Percentiles rank a stretch among this genome's conserved stretches.
These are phyloP conservation scores for Acrobasis consociella DNA, from an alignment of 2,888 invertebrate genomes.

Conservation along the genomic window DNA sequence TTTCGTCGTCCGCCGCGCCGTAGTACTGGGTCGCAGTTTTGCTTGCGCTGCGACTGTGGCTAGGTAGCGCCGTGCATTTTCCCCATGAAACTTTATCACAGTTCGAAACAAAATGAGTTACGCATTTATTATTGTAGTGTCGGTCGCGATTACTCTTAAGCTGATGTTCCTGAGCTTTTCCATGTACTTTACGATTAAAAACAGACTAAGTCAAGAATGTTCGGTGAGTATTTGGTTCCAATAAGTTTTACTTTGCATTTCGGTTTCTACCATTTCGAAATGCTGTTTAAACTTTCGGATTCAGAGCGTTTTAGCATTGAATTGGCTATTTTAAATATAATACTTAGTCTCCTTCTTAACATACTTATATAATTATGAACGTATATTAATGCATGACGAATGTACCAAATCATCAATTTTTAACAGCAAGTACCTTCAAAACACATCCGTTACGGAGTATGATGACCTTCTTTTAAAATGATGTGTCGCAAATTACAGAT, in stretches of 20 bases:
- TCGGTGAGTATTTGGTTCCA: conserved; percentile 50
- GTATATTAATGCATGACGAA: conserved; percentile 29
- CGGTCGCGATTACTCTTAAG: conserved; percentile 68
- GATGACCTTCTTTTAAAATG: conserved; percentile 12
- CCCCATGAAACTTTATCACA: conserved; percentile 21
- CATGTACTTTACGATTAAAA: conserved; percentile 64
- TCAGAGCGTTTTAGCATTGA: too few species aligned
- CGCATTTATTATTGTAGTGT: conserved; percentile 71
- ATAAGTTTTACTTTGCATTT: too few species aligned
- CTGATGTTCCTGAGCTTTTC: conserved; percentile 71
- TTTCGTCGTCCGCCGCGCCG: conserved; percentile 41
- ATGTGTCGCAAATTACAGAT: conserved; percentile 5
- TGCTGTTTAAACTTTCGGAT: too few species aligned
- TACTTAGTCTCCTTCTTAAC: too few species aligned
- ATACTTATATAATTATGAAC: too few species aligned
- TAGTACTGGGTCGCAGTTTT: conserved; percentile 53
- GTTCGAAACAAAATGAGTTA: conserved; percentile 46
- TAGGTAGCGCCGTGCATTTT: conserved; percentile 25
- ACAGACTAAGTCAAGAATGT: conserved; percentile 38
- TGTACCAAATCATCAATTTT: background rate
- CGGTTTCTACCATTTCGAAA: too few species aligned
- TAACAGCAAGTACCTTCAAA: conserved; percentile 8
- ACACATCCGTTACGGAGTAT: conserved; percentile 16
- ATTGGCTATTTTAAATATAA: too few species aligned
- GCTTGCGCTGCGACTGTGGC: conserved; percentile 29